Conservation (phyloP, 2,797 vertebrate genomes). For the Allobates femoralis region DNA sequence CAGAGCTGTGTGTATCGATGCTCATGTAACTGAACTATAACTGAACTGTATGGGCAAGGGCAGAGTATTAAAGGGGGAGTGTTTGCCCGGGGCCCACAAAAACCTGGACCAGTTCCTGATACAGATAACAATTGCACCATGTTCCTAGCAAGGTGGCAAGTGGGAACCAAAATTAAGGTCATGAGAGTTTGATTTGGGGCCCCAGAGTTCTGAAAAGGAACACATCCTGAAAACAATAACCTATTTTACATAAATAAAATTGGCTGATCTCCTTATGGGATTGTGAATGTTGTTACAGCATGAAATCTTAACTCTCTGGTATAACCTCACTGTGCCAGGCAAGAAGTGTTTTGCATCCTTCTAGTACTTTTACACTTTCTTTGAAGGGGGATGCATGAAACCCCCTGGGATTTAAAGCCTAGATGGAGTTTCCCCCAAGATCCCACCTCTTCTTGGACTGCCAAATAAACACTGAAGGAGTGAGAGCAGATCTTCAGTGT, state of each 20-base stretch:
- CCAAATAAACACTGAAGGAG: constrained; percentile 49
- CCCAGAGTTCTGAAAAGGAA: no score
- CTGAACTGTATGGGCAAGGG: no score
- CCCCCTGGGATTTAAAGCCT: constrained; percentile 32
- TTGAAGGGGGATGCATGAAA: constrained; percentile 35
- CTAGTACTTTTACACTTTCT: constrained; percentile 45
- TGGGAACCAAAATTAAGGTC: no score
- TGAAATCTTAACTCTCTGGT: constrained; percentile 34
- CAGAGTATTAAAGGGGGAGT: no score
- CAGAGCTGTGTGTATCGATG: no score
- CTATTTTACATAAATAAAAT: background rate
- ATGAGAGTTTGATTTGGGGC: no score
- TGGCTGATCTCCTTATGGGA: background rate
- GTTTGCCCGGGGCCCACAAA: no score
- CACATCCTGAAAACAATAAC: no score
- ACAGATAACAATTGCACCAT: no score
- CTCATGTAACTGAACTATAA: no score
- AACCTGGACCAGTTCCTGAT: no score
- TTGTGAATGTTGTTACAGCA: constrained; percentile 26
- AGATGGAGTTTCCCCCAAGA: constrained; percentile 37
- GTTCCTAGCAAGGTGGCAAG: no score
- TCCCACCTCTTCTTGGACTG: constrained; percentile 42
- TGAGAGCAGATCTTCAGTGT: background rate
- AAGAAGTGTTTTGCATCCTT: constrained; percentile 5
- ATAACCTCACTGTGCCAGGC: constrained; percentile 40